A percentile compares a stretch with the other conserved stretches of the same genome.
phyloP scores from a whole-genome alignment of 1,140 invertebrate species.

The Drosophila truncata region DNA sequence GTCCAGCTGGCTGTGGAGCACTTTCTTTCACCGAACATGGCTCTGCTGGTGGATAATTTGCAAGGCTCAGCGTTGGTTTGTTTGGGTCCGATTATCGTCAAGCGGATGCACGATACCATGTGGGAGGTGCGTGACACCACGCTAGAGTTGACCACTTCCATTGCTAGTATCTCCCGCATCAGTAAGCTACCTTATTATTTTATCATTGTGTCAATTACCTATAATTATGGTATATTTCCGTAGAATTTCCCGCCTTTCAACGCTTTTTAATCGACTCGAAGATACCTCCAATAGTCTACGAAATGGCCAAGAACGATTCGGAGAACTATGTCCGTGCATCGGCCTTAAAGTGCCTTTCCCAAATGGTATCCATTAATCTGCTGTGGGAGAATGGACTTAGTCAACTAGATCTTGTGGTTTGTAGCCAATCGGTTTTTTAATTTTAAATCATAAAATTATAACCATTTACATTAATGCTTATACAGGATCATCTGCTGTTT shows the following conservation, averaged over 20 bases:
- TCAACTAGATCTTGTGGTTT: slow-evolving; percentile 88
- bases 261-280: slow-evolving; percentile 89
- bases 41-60: slow-evolving; percentile 88
- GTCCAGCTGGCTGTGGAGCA: slow-evolving; percentile 90
- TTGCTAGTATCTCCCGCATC: slow-evolving; percentile 88
- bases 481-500: slow-evolving; percentile 88
- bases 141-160: slow-evolving; percentile 89
- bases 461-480: slow-evolving; percentile 25
- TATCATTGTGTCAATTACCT: not conserved
- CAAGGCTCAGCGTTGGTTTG: slow-evolving; percentile 88
- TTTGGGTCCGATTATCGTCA: slow-evolving; percentile 88
- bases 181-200: slow-evolving; percentile 87
- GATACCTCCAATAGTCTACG: slow-evolving; percentile 88
- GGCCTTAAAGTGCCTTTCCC: slow-evolving; percentile 89
- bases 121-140: slow-evolving; percentile 92
- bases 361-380: slow-evolving; percentile 88
- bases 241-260: slow-evolving; percentile 92
- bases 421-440: slow-evolving; percentile 26
- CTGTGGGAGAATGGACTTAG: slow-evolving; percentile 89
- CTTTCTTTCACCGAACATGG: slow-evolving; percentile 91
- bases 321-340: slow-evolving; percentile 91
- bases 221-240: slow-evolving; percentile 31
- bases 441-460: not conserved
- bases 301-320: slow-evolving; percentile 88
- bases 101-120: slow-evolving; percentile 89